Evolutionary conservation across 2,113 vertebrate species (phyloP).

Genomic region (Perca flavescens): DNA sequence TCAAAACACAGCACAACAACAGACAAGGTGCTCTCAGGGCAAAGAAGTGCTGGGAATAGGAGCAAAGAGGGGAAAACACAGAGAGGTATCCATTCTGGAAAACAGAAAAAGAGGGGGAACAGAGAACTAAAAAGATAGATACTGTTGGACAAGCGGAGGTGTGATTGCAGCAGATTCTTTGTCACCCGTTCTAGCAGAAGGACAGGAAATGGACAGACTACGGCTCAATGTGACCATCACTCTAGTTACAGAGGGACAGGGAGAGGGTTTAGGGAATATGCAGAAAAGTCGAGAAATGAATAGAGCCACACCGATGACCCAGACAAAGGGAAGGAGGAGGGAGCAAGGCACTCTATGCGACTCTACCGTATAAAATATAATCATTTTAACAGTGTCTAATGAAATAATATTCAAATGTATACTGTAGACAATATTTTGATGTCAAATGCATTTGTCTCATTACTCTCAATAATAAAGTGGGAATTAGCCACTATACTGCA

Average conservation of each 20-base stretch:
- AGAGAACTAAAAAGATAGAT: background rate
- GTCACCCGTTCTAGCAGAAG: background rate
- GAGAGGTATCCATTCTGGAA: conserved; percentile 24
- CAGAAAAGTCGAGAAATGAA: conserved; percentile 3
- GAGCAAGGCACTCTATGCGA: background rate
- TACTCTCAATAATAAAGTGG: background rate
- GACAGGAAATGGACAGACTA: conserved; percentile 9
- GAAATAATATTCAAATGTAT: background rate
- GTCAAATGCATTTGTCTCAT: background rate
- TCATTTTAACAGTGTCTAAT: background rate
- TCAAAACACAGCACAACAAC: conserved; percentile 76
- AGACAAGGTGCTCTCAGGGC: conserved; percentile 56
- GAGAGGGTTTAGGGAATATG: background rate
- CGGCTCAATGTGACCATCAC: conserved; percentile 8
- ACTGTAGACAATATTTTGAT: background rate
- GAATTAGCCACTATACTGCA: background rate
- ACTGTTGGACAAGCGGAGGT: background rate
- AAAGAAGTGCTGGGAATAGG: conserved; percentile 66
- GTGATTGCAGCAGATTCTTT: conserved; percentile 10
- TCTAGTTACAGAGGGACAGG: conserved; percentile 3
- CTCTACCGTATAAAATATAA: background rate
- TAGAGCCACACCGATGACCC: background rate
- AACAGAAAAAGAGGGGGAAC: background rate
- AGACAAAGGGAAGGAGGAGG: background rate
- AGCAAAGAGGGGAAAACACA: conserved; percentile 39